Base-by-base conservation (phyloP, 2,797 vertebrate species). In the Diplodus sargus region DNA sequence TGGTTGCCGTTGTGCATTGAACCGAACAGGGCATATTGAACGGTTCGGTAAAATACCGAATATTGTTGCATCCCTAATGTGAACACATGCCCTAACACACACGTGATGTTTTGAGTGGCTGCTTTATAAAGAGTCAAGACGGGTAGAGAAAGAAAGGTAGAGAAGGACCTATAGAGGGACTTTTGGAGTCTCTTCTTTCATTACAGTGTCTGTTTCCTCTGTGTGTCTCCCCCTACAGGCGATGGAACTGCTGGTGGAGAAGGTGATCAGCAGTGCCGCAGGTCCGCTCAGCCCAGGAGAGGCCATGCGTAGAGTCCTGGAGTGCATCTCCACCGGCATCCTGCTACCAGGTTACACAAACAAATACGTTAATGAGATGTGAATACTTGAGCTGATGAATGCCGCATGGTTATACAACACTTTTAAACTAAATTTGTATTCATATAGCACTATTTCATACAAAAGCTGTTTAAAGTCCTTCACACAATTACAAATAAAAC, bases 231-330 rank as follows among this genome's bases (percentile, higher is more conserved):
- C 16, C n/a, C 8, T 70, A 0, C 63, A 97, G 95, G 95, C 95
- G 5, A 90, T 93, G 94, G 95, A 96, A 86, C 90, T 96, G 80
- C 87, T 96, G 85, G 95, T 95, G 53, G 95, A 95, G 89, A 96
- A 96, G 76, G 91, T 93, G 23, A 94, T 95, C 79, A 96, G 95
- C 88, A 96, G 95, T 18, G 93, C 94, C 0, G 30, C 85, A 0
- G 90, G 92, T 1, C 94, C 93, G 0, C 90, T 96, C 52, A 92
- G 93, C 67, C 96, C 96, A 0, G 95, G 96, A 20, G 93, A 96
- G 0, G 95, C 95, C 45, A 64, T 96, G 91, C 94, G 95, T 22
- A 82, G 89, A 34, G 93, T 96, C 42, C 89, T 96, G 45, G 96
- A 96, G 88, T 96, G 95, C 56, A 88, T 96, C 39, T 91, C 95